Conservation (phyloP, 2,113 vertebrate species). For the Scomber colias region DNA sequence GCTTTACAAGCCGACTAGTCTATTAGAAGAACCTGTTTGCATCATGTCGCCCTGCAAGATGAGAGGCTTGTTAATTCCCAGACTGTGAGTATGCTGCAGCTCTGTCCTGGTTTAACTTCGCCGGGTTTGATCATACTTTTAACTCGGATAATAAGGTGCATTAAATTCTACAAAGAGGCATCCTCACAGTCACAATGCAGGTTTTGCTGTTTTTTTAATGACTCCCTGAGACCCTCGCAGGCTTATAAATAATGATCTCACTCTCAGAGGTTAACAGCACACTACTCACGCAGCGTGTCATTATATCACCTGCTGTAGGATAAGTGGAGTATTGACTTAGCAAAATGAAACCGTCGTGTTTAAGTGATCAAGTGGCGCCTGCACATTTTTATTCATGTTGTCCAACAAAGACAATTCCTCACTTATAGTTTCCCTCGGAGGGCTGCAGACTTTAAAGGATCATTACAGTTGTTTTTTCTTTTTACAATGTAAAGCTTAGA, state of each 20-base stretch:
- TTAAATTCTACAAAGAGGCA: slow-evolving; percentile 39
- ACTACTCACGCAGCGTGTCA: slow-evolving; percentile 55
- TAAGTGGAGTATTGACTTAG: slow-evolving; percentile 49
- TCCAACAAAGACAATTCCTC: slow-evolving; percentile 5
- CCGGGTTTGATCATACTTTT: slow-evolving; percentile 44
- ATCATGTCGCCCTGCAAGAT: slow-evolving; percentile 16
- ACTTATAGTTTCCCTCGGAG: neutral
- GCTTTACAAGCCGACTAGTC: slow-evolving; percentile 28
- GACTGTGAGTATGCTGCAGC: slow-evolving; percentile 26
- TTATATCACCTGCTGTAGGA: slow-evolving; percentile 46
- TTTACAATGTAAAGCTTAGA: no score
- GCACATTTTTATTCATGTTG: neutral
- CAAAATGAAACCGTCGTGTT: slow-evolving; percentile 36
- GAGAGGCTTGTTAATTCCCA: slow-evolving; percentile 42
- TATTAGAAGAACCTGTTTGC: slow-evolving; percentile 41
- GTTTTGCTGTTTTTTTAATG: slow-evolving; percentile 59
- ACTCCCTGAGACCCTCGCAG: slow-evolving; percentile 39
- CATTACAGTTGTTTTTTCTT: neutral
- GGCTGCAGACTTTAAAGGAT: neutral
- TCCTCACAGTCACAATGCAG: slow-evolving; percentile 55
- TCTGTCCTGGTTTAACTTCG: slow-evolving; percentile 20
- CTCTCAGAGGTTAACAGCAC: slow-evolving; percentile 29
- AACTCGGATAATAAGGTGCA: slow-evolving; percentile 36
- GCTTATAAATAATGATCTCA: slow-evolving; percentile 66
- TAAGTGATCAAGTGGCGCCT: slow-evolving; percentile 19